Percentiles rank a stretch among this genome's conserved stretches.
Conservation (phyloP, 2,888 invertebrate species). For the Crioceris asparagi region DNA sequence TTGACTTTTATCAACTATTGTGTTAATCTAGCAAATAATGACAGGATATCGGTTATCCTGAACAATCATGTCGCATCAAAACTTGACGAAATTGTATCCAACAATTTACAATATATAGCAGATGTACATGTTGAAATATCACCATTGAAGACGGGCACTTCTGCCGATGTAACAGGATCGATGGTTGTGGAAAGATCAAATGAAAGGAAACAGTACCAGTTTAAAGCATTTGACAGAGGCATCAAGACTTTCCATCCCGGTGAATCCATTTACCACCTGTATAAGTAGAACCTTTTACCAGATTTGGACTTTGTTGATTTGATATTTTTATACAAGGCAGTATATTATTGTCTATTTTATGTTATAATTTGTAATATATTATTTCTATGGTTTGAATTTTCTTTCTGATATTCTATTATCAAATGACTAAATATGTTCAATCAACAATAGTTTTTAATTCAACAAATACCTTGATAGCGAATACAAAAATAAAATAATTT, state of each 20-base stretch:
- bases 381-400: too few relatives aligned
- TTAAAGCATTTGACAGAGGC: slow-evolving; percentile 63
- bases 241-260: slow-evolving; percentile 66
- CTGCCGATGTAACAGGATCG: slow-evolving; percentile 61
- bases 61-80: slow-evolving; percentile 49
- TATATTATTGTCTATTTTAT: too few relatives aligned
- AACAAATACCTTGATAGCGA: too few relatives aligned
- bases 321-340: too few relatives aligned
- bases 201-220: slow-evolving; percentile 46
- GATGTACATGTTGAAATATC: slow-evolving; percentile 52
- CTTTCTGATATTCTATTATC: too few relatives aligned
- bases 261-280: slow-evolving; percentile 31
- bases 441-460: too few relatives aligned
- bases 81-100: slow-evolving; percentile 47
- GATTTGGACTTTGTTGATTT: too few relatives aligned
- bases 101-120: slow-evolving; percentile 51
- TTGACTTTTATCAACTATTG: slow-evolving; percentile 42
- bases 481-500: too few relatives aligned
- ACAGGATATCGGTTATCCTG: slow-evolving; percentile 43
- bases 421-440: too few relatives aligned
- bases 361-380: too few relatives aligned
- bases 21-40: slow-evolving; percentile 33
- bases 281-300: too few relatives aligned
- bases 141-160: slow-evolving; percentile 59
- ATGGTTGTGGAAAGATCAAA: slow-evolving; percentile 45